Evolutionary conservation across 1,140 invertebrate species (phyloP).

Genomic region (Bactericera cockerelli): DNA sequence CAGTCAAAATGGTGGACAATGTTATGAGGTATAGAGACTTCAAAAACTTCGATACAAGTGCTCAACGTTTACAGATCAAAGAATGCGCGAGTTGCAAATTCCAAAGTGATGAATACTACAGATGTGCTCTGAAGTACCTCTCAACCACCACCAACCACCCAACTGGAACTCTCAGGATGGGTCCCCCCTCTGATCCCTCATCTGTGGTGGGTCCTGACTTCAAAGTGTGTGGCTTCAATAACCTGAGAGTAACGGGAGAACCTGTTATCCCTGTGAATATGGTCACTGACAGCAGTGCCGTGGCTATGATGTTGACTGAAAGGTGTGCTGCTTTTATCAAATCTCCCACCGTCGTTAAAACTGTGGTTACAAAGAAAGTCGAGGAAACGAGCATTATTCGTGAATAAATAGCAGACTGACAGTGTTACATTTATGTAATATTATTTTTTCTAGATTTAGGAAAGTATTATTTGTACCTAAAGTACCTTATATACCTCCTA

Average conservation of each 20-base stretch:
- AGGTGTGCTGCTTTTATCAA: slow-evolving; percentile 3
- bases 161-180: slow-evolving; percentile 27
- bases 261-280: background rate
- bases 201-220: slow-evolving; percentile 34
- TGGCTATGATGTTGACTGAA: background rate
- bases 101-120: slow-evolving; percentile 29
- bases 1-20: slow-evolving; percentile 1
- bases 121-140: slow-evolving; percentile 22
- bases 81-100: slow-evolving; percentile 17
- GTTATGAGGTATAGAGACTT: slow-evolving; percentile 4
- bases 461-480: too few relatives aligned
- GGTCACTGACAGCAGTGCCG: slow-evolving; percentile 6
- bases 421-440: too few relatives aligned
- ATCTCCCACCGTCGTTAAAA: background rate
- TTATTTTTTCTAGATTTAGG: too few relatives aligned
- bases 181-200: slow-evolving; percentile 26
- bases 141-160: slow-evolving; percentile 41
- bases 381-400: background rate
- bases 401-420: background rate
- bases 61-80: background rate
- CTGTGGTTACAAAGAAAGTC: background rate
- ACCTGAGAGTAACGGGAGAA: background rate
- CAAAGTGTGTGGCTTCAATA: slow-evolving; percentile 10
- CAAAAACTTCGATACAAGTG: background rate
- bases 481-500: too few relatives aligned